These are phyloP conservation scores for Andrena fulva DNA, from an alignment of 2,888 invertebrate species.

Conservation along the genomic window DNA sequence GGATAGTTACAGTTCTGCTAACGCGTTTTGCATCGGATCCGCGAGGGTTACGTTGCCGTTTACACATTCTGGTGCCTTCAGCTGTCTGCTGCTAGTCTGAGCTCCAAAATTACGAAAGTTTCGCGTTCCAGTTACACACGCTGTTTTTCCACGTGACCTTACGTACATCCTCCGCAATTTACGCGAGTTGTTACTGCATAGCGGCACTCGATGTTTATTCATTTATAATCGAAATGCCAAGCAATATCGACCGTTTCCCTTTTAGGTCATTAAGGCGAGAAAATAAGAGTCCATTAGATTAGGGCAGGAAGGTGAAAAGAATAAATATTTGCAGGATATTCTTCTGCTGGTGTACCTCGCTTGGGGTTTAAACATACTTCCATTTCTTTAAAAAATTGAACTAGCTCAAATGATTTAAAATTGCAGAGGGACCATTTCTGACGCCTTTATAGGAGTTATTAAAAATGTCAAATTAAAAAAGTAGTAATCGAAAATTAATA, in stretches of 20 bases:
- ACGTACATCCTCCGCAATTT: slow-evolving; percentile 14
- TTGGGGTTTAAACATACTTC: too few relatives aligned
- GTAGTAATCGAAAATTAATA: too few relatives aligned
- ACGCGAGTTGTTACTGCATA: slow-evolving; percentile 7
- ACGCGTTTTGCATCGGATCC: slow-evolving; percentile 11
- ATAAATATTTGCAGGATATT: too few relatives aligned
- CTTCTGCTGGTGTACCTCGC: too few relatives aligned
- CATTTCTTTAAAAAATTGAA: too few relatives aligned
- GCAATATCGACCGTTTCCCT: background rate
- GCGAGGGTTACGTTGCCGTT: slow-evolving; percentile 22
- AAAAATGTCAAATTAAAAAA: too few relatives aligned
- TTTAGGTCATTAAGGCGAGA: too few relatives aligned
- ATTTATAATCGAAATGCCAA: slow-evolving; percentile 5
- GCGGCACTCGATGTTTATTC: background rate
- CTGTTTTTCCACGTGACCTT: background rate
- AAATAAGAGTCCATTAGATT: too few relatives aligned
- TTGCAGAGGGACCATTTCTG: too few relatives aligned
- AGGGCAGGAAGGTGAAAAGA: too few relatives aligned
- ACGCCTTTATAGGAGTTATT: too few relatives aligned
- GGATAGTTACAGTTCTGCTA: background rate
- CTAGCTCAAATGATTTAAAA: too few relatives aligned
- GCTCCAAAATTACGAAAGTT: slow-evolving; percentile 45
- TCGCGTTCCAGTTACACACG: slow-evolving; percentile 13
- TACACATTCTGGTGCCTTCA: slow-evolving; percentile 26
- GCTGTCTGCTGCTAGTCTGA: slow-evolving; percentile 10